Percentiles rank a stretch among this genome's conserved stretches.
Conservation (phyloP, 2,888 invertebrate genomes). For the Trissolcus brochymenae region DNA sequence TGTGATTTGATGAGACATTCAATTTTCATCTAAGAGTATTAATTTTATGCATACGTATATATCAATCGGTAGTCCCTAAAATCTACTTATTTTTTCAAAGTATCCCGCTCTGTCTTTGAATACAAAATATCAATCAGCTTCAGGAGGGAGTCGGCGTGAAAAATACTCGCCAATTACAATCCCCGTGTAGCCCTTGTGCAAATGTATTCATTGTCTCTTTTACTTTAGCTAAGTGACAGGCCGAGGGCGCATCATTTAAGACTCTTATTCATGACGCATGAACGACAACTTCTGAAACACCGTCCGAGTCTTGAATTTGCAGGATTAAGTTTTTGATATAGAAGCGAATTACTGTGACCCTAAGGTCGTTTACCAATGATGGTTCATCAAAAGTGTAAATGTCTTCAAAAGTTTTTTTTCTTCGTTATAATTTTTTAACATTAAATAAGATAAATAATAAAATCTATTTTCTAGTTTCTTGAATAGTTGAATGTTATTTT, state of each 20-base stretch:
- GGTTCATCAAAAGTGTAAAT: not conserved
- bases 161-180: conserved; percentile 74
- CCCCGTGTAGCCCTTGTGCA: conserved; percentile 65
- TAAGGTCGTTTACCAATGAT: not conserved
- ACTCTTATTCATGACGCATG: conserved; percentile 50
- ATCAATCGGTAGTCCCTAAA: conserved; percentile 57
- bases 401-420: not conserved
- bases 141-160: conserved; percentile 68
- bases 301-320: conserved; percentile 31
- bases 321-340: conserved; percentile 42
- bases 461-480: not conserved
- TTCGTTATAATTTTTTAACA: not conserved
- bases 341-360: conserved; percentile 39
- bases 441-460: not conserved
- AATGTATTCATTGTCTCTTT: conserved; percentile 69
- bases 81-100: conserved; percentile 59
- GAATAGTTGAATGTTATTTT: not conserved
- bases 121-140: conserved; percentile 75
- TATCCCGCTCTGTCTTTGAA: conserved; percentile 63
- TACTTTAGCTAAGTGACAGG: conserved; percentile 60
- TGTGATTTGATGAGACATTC: conserved; percentile 46
- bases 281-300: conserved; percentile 43
- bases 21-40: conserved; percentile 34
- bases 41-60: conserved; percentile 51
- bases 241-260: conserved; percentile 52